Conservation (phyloP, 92 coral and sea anemone genomes). For the Chrysogorgia sp. region DNA sequence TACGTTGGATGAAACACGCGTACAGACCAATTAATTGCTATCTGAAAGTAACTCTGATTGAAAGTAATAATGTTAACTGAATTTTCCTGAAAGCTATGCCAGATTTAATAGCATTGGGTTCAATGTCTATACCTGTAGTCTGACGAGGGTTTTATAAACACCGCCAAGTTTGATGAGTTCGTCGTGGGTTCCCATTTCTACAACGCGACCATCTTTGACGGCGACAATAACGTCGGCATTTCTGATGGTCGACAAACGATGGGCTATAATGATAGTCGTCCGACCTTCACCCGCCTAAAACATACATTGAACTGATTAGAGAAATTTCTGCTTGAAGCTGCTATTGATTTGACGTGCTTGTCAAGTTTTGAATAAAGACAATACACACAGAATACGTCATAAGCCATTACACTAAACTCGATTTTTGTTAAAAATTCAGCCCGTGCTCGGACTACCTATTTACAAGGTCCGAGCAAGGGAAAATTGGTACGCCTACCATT, state of each 20-base stretch:
- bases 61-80: neutral
- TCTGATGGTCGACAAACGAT: slow-evolving; percentile 88
- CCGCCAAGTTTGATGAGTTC: slow-evolving; percentile 87
- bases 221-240: slow-evolving; percentile 90
- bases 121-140: slow-evolving; percentile 73
- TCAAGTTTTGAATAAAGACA: too few species aligned
- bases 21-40: too few species aligned
- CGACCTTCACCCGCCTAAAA: slow-evolving; percentile 95
- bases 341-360: too few species aligned
- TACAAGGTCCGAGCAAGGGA: too few species aligned
- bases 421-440: too few species aligned
- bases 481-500: too few species aligned
- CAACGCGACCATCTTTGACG: slow-evolving; percentile 82
- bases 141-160: slow-evolving; percentile 83
- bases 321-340: too few species aligned
- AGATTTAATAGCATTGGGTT: neutral
- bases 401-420: too few species aligned
- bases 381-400: too few species aligned
- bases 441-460: too few species aligned
- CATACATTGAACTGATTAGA: too few species aligned
- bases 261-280: slow-evolving; percentile 95
- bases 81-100: neutral
- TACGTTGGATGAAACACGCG: neutral
- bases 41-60: too few species aligned
- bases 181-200: slow-evolving; percentile 80